Conservation (phyloP, 2,888 invertebrate genomes). For the Mycalesis mineus region DNA sequence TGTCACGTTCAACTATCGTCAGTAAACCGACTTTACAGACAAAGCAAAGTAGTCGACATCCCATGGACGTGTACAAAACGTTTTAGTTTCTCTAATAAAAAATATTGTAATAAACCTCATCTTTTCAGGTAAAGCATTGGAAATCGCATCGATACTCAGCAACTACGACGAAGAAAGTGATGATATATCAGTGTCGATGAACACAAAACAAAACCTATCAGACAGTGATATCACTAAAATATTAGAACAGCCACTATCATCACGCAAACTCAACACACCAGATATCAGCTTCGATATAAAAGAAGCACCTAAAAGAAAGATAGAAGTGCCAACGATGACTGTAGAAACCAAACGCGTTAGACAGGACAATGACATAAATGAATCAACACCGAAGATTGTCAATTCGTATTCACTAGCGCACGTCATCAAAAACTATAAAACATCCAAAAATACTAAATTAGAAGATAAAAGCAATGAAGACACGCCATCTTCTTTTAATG, state of each 20-base stretch:
- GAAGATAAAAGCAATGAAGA: no score
- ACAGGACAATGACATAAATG: background rate
- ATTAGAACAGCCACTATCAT: constrained; percentile 27
- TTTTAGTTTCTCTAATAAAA: no score
- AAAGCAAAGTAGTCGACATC: no score
- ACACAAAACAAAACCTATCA: constrained; percentile 29
- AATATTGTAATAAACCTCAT: no score
- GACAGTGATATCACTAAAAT: constrained; percentile 41
- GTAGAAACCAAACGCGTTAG: background rate
- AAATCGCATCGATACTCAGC: constrained; percentile 48
- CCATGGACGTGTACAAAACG: no score
- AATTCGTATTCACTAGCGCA: constrained; percentile 32
- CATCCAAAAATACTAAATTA: no score
- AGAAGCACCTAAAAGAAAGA: constrained; percentile 6
- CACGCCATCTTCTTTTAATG: constrained; percentile 52
- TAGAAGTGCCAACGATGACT: background rate
- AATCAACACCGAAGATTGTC: constrained; percentile 29
- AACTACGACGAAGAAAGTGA: constrained; percentile 34
- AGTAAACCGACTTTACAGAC: no score
- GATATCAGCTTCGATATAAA: background rate
- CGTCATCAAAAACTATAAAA: background rate
- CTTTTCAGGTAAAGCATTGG: constrained; percentile 39
- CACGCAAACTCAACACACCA: background rate
- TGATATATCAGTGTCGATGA: background rate
- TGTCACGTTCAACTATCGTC: no score